phyloP scores from a whole-genome alignment of 2,113 vertebrate genomes.

The Oncorhynchus clarkii region DNA sequence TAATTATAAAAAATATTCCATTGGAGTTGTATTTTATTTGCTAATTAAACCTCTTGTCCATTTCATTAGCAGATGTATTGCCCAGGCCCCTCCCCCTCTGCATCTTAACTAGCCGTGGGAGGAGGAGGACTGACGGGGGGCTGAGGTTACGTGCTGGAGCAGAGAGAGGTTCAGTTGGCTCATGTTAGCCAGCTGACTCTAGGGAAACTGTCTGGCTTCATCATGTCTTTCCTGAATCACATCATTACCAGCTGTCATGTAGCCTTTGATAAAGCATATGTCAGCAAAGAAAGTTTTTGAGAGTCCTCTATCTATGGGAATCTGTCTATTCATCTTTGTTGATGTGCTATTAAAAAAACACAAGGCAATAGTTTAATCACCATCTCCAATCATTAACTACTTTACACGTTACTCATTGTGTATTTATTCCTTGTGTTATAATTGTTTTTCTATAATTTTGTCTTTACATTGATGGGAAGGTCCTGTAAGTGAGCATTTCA shows the following conservation, averaged over 20 bases:
- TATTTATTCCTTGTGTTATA: too few relatives aligned
- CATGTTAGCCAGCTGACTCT: too few relatives aligned
- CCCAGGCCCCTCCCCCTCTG: background rate
- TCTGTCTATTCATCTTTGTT: too few relatives aligned
- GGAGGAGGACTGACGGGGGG: background rate
- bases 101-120: background rate
- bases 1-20: background rate
- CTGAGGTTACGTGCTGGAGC: background rate
- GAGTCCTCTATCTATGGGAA: too few relatives aligned
- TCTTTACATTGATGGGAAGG: too few relatives aligned
- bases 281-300: too few relatives aligned
- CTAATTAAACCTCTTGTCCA: constrained; percentile 40
- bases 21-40: constrained; percentile 20
- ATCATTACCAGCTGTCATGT: too few relatives aligned
- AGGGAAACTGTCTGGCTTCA: too few relatives aligned
- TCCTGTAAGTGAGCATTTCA: too few relatives aligned
- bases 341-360: background rate
- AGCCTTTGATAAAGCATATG: too few relatives aligned
- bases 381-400: background rate
- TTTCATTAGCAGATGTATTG: constrained; percentile 7
- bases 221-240: too few relatives aligned
- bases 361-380: background rate
- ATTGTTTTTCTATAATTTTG: too few relatives aligned
- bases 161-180: background rate
- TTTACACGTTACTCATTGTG: background rate